phyloP scores from a whole-genome alignment of 1,140 invertebrate species.

The Diachasmimorpha longicaudata region DNA sequence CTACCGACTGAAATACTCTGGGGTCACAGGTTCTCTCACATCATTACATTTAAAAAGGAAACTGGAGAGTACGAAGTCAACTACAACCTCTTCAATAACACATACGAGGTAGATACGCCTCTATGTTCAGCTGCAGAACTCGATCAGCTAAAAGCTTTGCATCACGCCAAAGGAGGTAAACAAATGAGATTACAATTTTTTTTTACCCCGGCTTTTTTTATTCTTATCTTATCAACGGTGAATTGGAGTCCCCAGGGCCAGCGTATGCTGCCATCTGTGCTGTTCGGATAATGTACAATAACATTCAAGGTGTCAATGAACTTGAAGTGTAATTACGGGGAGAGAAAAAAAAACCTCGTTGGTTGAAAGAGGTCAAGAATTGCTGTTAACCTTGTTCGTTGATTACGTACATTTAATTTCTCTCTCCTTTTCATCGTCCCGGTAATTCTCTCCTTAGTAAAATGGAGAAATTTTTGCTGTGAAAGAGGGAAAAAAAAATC shows the following conservation, averaged over 20 bases:
- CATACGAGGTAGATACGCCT: constrained; percentile 89
- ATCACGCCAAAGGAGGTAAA: constrained; percentile 47
- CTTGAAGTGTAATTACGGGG: not conserved
- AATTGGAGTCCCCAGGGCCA: not conserved
- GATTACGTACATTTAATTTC: not conserved
- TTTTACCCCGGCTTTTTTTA: not conserved
- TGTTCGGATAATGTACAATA: not conserved
- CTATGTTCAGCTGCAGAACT: constrained; percentile 71
- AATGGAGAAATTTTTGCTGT: not conserved
- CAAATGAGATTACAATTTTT: not conserved
- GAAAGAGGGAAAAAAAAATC: not conserved
- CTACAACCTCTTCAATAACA: constrained; percentile 92
- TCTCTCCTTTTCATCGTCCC: not conserved
- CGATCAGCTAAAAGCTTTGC: constrained; percentile 43
- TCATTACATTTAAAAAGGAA: constrained; percentile 91
- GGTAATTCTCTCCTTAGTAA: not conserved
- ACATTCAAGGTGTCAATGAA: constrained; percentile 9
- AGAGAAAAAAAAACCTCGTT: not conserved
- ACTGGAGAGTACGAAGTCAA: constrained; percentile 93
- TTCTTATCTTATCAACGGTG: constrained; percentile 11
- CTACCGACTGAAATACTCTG: constrained; percentile 92
- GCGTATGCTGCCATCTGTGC: constrained; percentile 22
- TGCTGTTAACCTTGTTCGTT: constrained; percentile 7
- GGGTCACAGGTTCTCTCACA: constrained; percentile 89
- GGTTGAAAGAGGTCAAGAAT: constrained; percentile 12